phyloP scores from a whole-genome alignment of 2,797 vertebrate species.

The Gambusia yucatana region DNA sequence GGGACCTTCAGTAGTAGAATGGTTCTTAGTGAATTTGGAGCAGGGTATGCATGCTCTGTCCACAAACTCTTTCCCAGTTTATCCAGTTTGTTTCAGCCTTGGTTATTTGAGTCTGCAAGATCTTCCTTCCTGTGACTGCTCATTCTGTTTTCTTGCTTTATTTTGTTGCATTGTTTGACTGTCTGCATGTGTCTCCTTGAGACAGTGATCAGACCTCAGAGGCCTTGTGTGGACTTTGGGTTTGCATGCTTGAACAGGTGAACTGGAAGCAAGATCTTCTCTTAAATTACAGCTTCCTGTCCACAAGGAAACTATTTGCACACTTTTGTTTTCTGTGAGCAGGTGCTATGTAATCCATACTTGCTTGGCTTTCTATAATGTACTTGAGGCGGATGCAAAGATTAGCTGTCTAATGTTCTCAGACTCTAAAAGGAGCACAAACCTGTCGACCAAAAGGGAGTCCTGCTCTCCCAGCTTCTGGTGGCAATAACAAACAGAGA shows the following conservation, averaged over 20 bases:
- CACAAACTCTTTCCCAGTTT: conserved; percentile 53
- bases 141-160: conserved; percentile 28
- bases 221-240: conserved; percentile 25
- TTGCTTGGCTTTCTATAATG: conserved; percentile 23
- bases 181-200: conserved; percentile 24
- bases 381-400: conserved; percentile 52
- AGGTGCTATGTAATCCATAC: conserved; percentile 60
- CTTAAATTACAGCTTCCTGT: conserved; percentile 46
- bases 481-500: conserved; percentile 62
- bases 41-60: conserved; percentile 40
- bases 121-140: conserved; percentile 24
- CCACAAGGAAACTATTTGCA: conserved; percentile 36
- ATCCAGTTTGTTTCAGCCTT: conserved; percentile 41
- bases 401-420: conserved; percentile 70
- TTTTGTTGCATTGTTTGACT: background rate
- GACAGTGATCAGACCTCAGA: conserved; percentile 24
- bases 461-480: conserved; percentile 52
- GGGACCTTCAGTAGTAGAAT: conserved; percentile 31
- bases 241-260: conserved; percentile 48
- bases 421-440: conserved; percentile 57
- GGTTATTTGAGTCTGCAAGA: conserved; percentile 33
- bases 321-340: conserved; percentile 42
- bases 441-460: conserved; percentile 50
- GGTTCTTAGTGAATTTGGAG: conserved; percentile 39
- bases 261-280: conserved; percentile 39